phyloP scores from a whole-genome alignment of 2,888 invertebrate species.

The Anthophora plumipes region DNA sequence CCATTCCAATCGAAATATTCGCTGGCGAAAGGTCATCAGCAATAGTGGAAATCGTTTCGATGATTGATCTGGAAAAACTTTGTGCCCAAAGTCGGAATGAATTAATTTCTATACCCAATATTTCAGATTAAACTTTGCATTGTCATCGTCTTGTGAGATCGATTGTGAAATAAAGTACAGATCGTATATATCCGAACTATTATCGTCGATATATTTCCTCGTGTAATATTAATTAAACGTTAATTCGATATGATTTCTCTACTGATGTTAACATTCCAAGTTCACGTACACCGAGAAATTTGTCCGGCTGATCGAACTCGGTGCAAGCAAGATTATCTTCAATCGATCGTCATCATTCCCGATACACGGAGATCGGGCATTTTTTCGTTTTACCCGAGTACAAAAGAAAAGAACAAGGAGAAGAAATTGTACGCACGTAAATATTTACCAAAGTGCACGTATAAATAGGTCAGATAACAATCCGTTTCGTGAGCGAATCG shows the following conservation, averaged over 20 bases:
- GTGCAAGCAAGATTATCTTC: conserved; percentile 5
- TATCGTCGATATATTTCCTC: too few species aligned
- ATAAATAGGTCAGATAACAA: conserved; percentile 52
- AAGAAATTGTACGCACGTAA: conserved; percentile 1
- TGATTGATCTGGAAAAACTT: too few species aligned
- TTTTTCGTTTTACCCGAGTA: neutral
- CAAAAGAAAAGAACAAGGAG: neutral
- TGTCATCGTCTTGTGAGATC: too few species aligned
- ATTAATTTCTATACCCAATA: too few species aligned
- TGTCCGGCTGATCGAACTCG: neutral
- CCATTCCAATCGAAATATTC: too few species aligned
- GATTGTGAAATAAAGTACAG: too few species aligned
- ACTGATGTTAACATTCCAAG: neutral
- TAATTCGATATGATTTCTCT: neutral
- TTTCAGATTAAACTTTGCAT: too few species aligned
- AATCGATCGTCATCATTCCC: neutral
- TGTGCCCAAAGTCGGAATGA: too few species aligned
- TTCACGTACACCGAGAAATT: conserved; percentile 6
- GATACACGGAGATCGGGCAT: neutral
- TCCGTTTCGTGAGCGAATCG: conserved; percentile 57
- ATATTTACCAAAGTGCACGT: conserved; percentile 31
- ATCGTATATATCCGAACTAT: too few species aligned
- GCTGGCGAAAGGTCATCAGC: too few species aligned
- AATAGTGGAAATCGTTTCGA: too few species aligned
- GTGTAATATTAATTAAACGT: neutral